These are phyloP conservation scores for Pitangus sulphuratus DNA, from an alignment of 2,797 vertebrate species.

Conservation along the genomic window DNA sequence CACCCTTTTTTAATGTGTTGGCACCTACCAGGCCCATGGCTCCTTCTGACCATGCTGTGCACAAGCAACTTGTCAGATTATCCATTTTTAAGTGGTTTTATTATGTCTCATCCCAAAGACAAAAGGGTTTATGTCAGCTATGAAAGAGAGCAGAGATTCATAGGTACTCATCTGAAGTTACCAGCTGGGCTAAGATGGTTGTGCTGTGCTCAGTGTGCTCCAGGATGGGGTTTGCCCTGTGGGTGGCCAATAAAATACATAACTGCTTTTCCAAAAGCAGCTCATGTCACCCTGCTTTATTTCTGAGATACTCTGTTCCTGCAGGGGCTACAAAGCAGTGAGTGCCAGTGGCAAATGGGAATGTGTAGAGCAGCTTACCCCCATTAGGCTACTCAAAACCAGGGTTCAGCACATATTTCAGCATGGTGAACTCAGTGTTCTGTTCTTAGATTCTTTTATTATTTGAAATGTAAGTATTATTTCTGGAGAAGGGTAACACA, in stretches of 20 bases:
- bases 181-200: not conserved
- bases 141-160: not conserved
- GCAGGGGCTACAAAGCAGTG: not conserved
- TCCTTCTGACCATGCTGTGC: not conserved
- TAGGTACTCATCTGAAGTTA: not conserved
- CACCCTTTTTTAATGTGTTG: fast-evolving
- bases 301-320: not conserved
- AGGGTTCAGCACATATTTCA: not conserved
- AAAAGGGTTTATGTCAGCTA: not conserved
- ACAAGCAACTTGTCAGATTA: fast-evolving
- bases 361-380: not conserved
- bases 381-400: not conserved
- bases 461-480: not conserved
- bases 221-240: fast-evolving
- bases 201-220: not conserved
- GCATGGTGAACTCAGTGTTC: not conserved
- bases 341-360: not conserved
- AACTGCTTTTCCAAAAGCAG: not conserved
- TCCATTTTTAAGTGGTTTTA: not conserved
- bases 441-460: not conserved
- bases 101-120: not conserved
- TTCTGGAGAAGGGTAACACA: not conserved
- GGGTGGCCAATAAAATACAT: not conserved
- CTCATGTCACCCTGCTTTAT: not conserved
- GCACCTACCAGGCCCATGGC: fast-evolving